Evolutionary conservation across 2,113 vertebrate genomes (phyloP).

Genomic region (Notarius quadriscutis): DNA sequence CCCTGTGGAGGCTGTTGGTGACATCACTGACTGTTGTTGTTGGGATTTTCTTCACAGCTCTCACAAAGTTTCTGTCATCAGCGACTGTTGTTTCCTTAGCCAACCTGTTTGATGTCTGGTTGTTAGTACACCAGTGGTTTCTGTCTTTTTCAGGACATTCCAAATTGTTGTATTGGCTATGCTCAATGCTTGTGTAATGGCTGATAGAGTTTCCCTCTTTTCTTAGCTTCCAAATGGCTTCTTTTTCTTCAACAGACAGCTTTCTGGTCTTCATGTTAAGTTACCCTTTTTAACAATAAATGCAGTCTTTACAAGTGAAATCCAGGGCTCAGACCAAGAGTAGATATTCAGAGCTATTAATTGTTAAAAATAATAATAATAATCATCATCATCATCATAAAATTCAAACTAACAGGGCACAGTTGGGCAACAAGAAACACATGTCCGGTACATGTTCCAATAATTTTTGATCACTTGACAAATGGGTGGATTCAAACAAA

Average conservation of each 20-base stretch:
- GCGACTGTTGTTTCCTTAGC: background rate
- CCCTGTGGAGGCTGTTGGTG: no score
- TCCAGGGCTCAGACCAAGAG: background rate
- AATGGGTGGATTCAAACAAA: background rate
- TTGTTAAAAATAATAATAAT: background rate
- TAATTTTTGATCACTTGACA: background rate
- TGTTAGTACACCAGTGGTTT: background rate
- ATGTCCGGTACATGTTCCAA: background rate
- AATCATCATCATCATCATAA: no score
- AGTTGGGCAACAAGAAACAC: background rate
- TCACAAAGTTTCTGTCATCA: background rate
- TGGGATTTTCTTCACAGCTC: background rate
- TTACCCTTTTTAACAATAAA: background rate
- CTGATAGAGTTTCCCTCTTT: background rate
- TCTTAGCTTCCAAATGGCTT: background rate
- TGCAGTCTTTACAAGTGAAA: background rate
- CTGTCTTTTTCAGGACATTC: background rate
- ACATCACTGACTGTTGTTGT: no score
- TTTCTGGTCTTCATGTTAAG: background rate
- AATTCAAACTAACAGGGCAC: no score
- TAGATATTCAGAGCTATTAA: background rate
- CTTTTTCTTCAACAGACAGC: background rate
- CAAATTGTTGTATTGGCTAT: background rate
- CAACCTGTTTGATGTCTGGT: background rate
- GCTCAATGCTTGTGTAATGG: background rate